A percentile compares a stretch with the other conserved stretches of the same genome.
Evolutionary conservation across 2,113 vertebrate species (phyloP).

Genomic region (Chelonoidis abingdonii): DNA sequence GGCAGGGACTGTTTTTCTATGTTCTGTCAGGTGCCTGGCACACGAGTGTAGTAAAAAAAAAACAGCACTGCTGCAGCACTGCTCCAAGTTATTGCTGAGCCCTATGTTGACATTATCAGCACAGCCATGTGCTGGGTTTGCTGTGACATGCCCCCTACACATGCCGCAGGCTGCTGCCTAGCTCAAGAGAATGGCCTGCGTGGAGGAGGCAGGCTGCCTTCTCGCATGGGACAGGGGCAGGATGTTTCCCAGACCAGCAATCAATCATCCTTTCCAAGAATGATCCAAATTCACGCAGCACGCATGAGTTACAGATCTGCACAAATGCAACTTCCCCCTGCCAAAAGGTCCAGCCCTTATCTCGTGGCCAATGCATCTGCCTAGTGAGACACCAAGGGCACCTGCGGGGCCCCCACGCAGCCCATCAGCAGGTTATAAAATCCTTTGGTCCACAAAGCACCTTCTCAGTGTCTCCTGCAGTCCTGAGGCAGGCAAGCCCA

Average conservation of each 20-base stretch:
- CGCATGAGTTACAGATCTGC: fast-evolving
- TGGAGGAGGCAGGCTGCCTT: background rate
- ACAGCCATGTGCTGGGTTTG: background rate
- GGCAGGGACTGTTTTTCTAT: background rate
- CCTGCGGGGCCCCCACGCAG: too few relatives aligned
- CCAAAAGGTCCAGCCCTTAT: background rate
- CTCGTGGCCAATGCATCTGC: background rate
- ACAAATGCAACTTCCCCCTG: background rate
- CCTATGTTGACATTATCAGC: background rate
- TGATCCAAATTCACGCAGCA: background rate
- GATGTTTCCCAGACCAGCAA: too few relatives aligned
- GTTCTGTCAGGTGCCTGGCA: background rate
- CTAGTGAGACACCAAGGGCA: background rate
- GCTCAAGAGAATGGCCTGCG: background rate
- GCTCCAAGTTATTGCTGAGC: background rate
- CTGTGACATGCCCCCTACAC: background rate
- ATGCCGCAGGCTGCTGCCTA: background rate
- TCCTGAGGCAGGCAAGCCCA: too few relatives aligned
- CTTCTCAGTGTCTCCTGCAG: too few relatives aligned
- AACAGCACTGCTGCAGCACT: background rate
- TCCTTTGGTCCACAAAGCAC: background rate
- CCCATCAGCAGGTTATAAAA: background rate
- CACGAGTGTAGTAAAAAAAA: background rate
- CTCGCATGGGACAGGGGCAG: too few relatives aligned
- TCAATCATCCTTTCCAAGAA: background rate